Evolutionary conservation across 2,797 vertebrate genomes (phyloP).

Genomic region (Bradypodion pumilum): DNA sequence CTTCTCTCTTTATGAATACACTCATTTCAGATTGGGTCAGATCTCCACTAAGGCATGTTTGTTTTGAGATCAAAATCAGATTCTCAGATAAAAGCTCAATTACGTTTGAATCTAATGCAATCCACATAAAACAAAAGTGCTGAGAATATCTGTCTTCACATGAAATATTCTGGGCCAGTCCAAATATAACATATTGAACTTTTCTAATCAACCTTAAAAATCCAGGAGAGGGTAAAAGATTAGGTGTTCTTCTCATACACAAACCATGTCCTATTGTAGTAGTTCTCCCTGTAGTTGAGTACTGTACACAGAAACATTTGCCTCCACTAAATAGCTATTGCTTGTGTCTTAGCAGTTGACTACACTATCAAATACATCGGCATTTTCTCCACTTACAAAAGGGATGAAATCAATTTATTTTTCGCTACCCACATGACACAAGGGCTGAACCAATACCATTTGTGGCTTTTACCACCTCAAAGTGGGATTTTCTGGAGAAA

Average conservation of each 20-base stretch:
- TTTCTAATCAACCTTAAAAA: background rate
- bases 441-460: too few relatives aligned
- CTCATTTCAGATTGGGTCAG: background rate
- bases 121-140: background rate
- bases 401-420: too few relatives aligned
- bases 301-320: background rate
- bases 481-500: too few relatives aligned
- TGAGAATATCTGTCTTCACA: background rate
- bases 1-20: background rate
- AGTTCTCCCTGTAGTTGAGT: background rate
- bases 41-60: slow-evolving; percentile 6
- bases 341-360: background rate
- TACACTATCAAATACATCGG: too few relatives aligned
- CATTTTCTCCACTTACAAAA: too few relatives aligned
- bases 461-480: too few relatives aligned
- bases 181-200: background rate
- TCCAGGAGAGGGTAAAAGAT: background rate
- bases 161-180: background rate
- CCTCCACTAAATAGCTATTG: background rate
- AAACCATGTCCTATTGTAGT: background rate
- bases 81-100: background rate
- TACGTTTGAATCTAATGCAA: background rate
- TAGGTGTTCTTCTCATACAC: background rate
- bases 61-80: background rate
- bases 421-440: too few relatives aligned